Conservation (phyloP, 1,140 invertebrate species). For the Eupeodes corollae region DNA sequence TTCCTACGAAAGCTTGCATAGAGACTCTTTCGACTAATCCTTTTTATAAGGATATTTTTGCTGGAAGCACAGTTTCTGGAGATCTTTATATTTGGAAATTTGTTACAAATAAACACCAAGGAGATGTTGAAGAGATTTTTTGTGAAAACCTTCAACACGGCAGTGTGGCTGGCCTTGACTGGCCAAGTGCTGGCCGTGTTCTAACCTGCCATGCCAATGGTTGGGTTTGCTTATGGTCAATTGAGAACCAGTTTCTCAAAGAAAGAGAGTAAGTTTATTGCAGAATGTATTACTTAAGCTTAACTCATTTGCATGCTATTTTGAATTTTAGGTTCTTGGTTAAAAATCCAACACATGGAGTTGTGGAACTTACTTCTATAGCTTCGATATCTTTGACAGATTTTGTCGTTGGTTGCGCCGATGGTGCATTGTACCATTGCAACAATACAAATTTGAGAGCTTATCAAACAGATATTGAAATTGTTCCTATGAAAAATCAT, state of each 20-base stretch:
- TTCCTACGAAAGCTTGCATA: constrained; percentile 25
- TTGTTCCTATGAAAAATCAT: constrained; percentile 19
- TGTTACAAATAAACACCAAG: constrained; percentile 5
- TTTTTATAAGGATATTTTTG: constrained; percentile 28
- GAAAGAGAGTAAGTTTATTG: constrained; percentile 23
- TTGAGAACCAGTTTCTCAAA: constrained; percentile 17
- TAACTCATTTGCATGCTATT: neutral
- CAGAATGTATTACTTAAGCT: neutral
- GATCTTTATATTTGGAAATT: constrained; percentile 29
- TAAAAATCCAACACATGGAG: neutral
- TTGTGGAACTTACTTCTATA: constrained; percentile 18
- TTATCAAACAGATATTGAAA: constrained; percentile 16
- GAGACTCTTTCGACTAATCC: constrained; percentile 23
- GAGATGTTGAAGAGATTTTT: constrained; percentile 19
- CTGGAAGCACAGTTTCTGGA: constrained; percentile 28
- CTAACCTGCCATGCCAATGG: constrained; percentile 29
- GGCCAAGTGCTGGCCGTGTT: constrained; percentile 20
- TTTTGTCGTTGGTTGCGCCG: constrained; percentile 24
- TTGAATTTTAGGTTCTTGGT: constrained; percentile 3
- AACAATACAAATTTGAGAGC: constrained; percentile 8
- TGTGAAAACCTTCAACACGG: constrained; percentile 18
- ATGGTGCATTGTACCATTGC: constrained; percentile 25
- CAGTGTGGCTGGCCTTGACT: constrained; percentile 24
- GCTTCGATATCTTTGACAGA: constrained; percentile 18
- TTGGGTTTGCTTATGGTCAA: constrained; percentile 19